Conservation (phyloP, 2,797 vertebrate genomes). For the Aphelocoma californica region DNA sequence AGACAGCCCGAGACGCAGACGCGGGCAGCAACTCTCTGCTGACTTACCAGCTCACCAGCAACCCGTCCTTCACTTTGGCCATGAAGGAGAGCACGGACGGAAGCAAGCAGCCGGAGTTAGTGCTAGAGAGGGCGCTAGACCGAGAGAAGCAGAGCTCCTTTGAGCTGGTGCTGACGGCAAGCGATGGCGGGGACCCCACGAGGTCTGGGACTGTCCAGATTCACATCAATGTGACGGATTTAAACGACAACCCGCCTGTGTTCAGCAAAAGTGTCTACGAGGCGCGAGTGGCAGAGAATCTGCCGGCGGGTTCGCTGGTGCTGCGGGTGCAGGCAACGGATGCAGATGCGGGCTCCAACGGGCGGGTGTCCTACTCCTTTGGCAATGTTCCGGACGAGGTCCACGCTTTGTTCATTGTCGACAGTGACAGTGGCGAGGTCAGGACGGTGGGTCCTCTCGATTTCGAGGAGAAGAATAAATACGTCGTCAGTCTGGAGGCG, state of each 20-base stretch:
- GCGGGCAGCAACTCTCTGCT: no score
- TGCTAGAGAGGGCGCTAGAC: neutral
- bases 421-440: slow-evolving; percentile 35
- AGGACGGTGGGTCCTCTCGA: fast-evolving
- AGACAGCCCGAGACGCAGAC: no score
- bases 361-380: slow-evolving; percentile 70
- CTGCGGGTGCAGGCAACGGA: slow-evolving; percentile 69
- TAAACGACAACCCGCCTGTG: neutral
- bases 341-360: neutral
- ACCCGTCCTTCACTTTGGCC: neutral
- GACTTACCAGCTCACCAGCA: no score
- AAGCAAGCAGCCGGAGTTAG: slow-evolving; percentile 13
- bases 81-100: slow-evolving; percentile 23
- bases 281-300: neutral
- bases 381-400: slow-evolving; percentile 26
- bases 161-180: neutral
- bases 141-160: neutral
- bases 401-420: neutral
- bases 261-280: neutral
- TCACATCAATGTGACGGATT: neutral
- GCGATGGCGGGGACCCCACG: fast-evolving
- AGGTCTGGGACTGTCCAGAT: neutral
- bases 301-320: neutral
- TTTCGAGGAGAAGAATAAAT: neutral
- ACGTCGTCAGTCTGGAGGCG: slow-evolving; percentile 33